Evolutionary conservation across 2,888 invertebrate species (phyloP), one percentile per base, ranked within the genome.

Genomic region (Agapostemon virescens): DNA sequence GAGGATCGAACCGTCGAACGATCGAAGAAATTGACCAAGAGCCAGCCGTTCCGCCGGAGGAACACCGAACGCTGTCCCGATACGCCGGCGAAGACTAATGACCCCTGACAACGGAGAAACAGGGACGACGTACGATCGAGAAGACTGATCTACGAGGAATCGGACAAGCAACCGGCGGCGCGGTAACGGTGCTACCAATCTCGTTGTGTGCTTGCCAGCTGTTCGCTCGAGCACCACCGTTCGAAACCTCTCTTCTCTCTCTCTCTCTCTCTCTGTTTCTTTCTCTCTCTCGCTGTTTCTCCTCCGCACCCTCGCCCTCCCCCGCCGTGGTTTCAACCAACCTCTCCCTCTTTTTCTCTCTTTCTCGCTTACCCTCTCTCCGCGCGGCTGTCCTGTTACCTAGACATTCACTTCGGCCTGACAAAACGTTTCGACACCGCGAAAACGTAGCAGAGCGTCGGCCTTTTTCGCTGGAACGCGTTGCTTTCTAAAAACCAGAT

Each of bases 111-210:
- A 69, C 76, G 75, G 83, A 69, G 82, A 83, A 86, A 83, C 81
- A 83, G 79, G 74, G 76, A 77, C 74, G 71, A 79, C 64, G 78
- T n/a, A 74, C 73, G 82, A 85, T 82, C 81, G 81, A 74, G 85
- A 77, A 85, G 88, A 81, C 82, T 84, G 85, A 88, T 86, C 83
- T 82, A 84, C 66, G 84, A 87, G 78, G 85, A 84, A 84, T 88
- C 83, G 82, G 79, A 79, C 80, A 79, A 83, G 74, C 66, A 83
- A 74, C 66, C 71, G 55, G 55, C 71, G 55, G 55, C 55, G 68
- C 74, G 72, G 77, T 90, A 89, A 90, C 90, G 89, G 89, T 87
- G 85, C 85, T 83, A 85, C 84, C 81, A 82, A 81, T 84, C 84
- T 85, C 74, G 69, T 85, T 85, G 85, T 85, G 55, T 55, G 89